Percentiles rank a stretch among this genome's conserved stretches.
Conservation (phyloP, 2,797 vertebrate genomes). For the Sternotherus odoratus region DNA sequence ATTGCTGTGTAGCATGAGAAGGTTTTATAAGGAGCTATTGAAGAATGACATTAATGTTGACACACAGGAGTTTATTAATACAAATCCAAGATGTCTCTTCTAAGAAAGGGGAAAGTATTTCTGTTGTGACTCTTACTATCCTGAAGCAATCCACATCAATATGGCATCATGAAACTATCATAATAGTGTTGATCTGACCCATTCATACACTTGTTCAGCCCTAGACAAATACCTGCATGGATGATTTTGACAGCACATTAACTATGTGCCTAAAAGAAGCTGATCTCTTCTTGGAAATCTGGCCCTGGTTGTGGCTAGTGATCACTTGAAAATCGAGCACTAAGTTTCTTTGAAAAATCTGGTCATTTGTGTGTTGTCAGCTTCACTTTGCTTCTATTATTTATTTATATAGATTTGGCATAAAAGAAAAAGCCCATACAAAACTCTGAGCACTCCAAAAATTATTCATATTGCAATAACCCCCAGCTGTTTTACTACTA, state of each 20-base stretch:
- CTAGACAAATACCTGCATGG: too few relatives aligned
- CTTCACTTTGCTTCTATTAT: neutral
- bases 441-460: neutral
- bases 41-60: neutral
- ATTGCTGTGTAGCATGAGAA: neutral
- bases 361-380: neutral
- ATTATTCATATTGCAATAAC: neutral
- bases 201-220: too few relatives aligned
- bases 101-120: neutral
- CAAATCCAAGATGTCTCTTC: neutral
- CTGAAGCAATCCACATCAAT: too few relatives aligned
- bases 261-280: too few relatives aligned
- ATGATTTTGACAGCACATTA: too few relatives aligned
- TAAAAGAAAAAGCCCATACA: neutral
- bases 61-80: rapidly evolving
- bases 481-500: neutral
- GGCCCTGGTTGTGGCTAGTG: too few relatives aligned
- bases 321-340: too few relatives aligned
- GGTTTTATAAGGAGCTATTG: neutral
- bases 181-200: too few relatives aligned
- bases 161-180: too few relatives aligned
- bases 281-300: too few relatives aligned
- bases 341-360: too few relatives aligned
- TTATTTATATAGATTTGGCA: neutral
- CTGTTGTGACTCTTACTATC: too few relatives aligned